phyloP scores from a whole-genome alignment of 2,797 vertebrate genomes.

The Acanthis flammea region DNA sequence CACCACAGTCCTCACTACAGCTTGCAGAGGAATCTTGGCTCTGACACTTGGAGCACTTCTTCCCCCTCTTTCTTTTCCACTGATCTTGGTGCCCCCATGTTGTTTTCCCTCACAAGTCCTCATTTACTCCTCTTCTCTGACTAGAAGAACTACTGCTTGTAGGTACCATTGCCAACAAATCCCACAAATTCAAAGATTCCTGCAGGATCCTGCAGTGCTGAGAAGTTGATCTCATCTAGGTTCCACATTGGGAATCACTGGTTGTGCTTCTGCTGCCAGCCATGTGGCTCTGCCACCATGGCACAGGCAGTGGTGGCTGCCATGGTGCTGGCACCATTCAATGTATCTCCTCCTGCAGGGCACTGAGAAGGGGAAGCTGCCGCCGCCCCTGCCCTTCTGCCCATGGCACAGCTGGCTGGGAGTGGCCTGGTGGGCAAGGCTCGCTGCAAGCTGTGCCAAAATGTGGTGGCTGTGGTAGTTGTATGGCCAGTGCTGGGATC shows the following conservation, averaged over 20 bases:
- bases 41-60: not conserved
- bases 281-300: not conserved
- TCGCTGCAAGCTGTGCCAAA: rapidly evolving
- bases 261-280: not conserved
- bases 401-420: not conserved
- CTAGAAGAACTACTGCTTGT: not conserved
- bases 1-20: not conserved
- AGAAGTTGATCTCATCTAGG: not conserved
- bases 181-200: not conserved
- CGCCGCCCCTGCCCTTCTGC: not conserved
- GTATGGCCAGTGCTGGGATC: rapidly evolving
- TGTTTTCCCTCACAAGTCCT: not conserved
- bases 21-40: not conserved
- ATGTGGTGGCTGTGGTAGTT: too few species aligned
- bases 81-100: not conserved
- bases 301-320: not conserved
- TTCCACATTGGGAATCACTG: not conserved
- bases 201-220: not conserved
- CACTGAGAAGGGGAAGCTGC: not conserved
- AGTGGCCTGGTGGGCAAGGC: too few species aligned
- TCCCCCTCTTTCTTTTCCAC: not conserved
- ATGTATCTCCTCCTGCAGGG: not conserved
- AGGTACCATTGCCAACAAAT: not conserved
- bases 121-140: not conserved
- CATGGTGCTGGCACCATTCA: rapidly evolving